A percentile compares a stretch with the other conserved stretches of the same genome.
These are phyloP conservation scores for Caenorhabditis parvicauda DNA, from an alignment of 2,888 invertebrate species.

Conservation along the genomic window DNA sequence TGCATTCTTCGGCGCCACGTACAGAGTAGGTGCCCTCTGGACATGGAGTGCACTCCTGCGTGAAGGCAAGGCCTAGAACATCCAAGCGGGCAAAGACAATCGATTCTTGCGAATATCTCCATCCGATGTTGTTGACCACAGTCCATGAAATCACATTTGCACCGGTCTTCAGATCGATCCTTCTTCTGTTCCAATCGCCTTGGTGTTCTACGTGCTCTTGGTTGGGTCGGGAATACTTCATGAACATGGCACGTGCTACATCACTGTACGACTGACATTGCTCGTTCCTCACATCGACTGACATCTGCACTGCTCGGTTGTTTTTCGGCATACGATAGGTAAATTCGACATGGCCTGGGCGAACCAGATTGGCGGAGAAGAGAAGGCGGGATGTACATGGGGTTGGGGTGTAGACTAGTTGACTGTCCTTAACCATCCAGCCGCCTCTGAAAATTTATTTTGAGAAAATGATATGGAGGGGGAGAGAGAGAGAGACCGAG, in stretches of 20 bases:
- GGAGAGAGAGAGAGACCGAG: no score
- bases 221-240: slow-evolving; percentile 12
- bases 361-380: slow-evolving; percentile 68
- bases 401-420: slow-evolving; percentile 66
- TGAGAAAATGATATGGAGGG: no score
- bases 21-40: slow-evolving; percentile 66
- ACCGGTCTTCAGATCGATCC: slow-evolving; percentile 59
- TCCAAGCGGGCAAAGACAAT: slow-evolving; percentile 56
- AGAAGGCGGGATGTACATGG: slow-evolving; percentile 67
- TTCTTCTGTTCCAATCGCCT: slow-evolving; percentile 43
- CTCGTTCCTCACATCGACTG: slow-evolving; percentile 56
- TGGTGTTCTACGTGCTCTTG: slow-evolving; percentile 24
- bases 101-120: slow-evolving; percentile 33
- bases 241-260: slow-evolving; percentile 19
- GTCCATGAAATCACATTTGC: slow-evolving; percentile 69
- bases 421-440: slow-evolving; percentile 66
- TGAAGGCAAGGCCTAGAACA: slow-evolving; percentile 67
- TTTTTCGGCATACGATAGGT: slow-evolving; percentile 64
- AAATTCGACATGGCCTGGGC: slow-evolving; percentile 67
- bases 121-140: slow-evolving; percentile 64
- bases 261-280: slow-evolving; percentile 58
- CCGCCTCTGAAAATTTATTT: slow-evolving; percentile 65
- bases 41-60: slow-evolving; percentile 66
- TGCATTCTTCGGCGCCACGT: slow-evolving; percentile 64
- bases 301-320: slow-evolving; percentile 44